A percentile compares a stretch with the other conserved stretches of the same genome.
Evolutionary conservation across 2,797 vertebrate genomes (phyloP).

Genomic region (Heterohyrax brucei): DNA sequence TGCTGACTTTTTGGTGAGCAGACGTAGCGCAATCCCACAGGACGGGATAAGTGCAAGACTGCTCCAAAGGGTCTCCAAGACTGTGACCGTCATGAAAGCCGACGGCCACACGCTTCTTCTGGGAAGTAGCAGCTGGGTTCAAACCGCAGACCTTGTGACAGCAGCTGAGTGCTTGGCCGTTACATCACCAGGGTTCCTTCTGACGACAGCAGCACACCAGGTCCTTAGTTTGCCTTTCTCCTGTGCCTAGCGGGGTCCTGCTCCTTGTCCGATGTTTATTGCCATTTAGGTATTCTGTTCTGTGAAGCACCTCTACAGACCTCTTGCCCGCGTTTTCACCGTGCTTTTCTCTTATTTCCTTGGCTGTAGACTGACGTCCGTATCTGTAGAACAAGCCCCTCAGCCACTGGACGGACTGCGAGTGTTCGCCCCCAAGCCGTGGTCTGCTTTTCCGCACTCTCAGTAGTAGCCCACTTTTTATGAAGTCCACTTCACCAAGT

Average conservation of each 20-base stretch:
- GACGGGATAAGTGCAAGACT: too few relatives aligned
- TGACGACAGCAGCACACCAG: background rate
- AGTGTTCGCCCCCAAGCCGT: background rate
- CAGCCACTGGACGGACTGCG: background rate
- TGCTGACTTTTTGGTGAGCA: too few relatives aligned
- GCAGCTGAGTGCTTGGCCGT: too few relatives aligned
- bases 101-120: too few relatives aligned
- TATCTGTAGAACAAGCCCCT: background rate
- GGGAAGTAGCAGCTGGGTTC: too few relatives aligned
- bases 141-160: too few relatives aligned
- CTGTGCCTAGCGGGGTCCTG: background rate
- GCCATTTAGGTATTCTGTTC: background rate
- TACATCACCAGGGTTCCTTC: too few relatives aligned
- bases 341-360: background rate
- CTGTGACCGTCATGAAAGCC: too few relatives aligned
- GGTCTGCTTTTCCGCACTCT: background rate
- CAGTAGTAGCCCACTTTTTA: background rate
- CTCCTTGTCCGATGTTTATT: background rate
- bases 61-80: too few relatives aligned
- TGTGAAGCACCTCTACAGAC: rapidly evolving
- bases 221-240: too few relatives aligned
- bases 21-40: too few relatives aligned
- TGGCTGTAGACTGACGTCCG: too few relatives aligned
- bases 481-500: background rate
- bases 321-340: background rate